Conservation (phyloP, 2,888 invertebrate genomes). For the Lysandra coridon region DNA sequence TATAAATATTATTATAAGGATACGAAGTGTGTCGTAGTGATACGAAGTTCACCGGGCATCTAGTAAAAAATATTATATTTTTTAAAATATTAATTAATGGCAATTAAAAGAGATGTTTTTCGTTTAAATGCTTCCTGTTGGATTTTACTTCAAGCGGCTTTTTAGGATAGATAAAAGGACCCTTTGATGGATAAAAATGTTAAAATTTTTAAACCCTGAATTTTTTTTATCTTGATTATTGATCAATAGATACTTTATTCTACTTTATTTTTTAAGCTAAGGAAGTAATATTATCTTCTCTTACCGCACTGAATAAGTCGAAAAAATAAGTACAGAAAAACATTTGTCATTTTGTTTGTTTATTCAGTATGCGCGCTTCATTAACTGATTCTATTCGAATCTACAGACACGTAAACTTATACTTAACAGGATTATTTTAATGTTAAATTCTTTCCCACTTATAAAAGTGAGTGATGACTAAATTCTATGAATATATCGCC, state of each 20-base stretch:
- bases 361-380: background rate
- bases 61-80: too few relatives aligned
- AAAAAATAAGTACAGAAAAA: background rate
- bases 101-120: too few relatives aligned
- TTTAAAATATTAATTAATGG: too few relatives aligned
- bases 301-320: background rate
- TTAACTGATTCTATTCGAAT: background rate
- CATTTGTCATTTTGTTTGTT: constrained; percentile 1
- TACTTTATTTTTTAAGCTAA: background rate
- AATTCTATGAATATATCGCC: background rate
- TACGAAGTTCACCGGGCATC: too few relatives aligned
- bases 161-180: too few relatives aligned
- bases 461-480: background rate
- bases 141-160: too few relatives aligned
- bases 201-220: too few relatives aligned
- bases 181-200: too few relatives aligned
- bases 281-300: background rate
- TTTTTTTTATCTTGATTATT: too few relatives aligned
- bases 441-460: background rate
- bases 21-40: too few relatives aligned
- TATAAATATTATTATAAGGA: too few relatives aligned
- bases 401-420: background rate
- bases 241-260: background rate
- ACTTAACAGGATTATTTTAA: background rate
- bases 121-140: too few relatives aligned